Evolutionary conservation across 2,113 vertebrate genomes (phyloP).

Genomic region (Diphyllodes magnificus): DNA sequence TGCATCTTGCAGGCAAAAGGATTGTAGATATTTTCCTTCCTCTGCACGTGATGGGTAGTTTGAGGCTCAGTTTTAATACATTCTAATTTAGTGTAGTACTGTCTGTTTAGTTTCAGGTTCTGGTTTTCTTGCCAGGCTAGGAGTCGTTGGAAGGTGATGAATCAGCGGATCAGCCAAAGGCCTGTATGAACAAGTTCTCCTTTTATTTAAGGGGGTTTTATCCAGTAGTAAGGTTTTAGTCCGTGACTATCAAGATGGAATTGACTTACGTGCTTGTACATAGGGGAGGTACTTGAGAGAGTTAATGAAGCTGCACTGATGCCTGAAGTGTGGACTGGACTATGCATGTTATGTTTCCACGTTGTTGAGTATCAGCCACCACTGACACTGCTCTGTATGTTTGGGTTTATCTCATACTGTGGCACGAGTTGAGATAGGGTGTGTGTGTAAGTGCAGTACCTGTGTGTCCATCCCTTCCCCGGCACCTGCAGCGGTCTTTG

Average conservation of each 20-base stretch:
- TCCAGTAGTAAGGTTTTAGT: neutral
- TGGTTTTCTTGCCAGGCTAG: neutral
- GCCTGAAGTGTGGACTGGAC: neutral
- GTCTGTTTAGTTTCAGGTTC: neutral
- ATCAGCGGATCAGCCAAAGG: neutral
- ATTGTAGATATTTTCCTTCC: neutral
- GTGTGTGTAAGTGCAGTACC: neutral
- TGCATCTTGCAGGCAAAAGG: neutral
- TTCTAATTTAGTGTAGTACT: neutral
- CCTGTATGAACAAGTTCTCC: neutral
- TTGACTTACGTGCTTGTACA: neutral
- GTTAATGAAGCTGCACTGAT: neutral
- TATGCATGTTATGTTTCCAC: rapidly evolving
- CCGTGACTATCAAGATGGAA: rapidly evolving
- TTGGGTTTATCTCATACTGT: rapidly evolving
- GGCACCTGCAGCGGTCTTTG: neutral
- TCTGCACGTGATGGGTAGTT: neutral
- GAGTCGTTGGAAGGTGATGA: neutral
- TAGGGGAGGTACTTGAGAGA: neutral
- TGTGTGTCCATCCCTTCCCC: neutral
- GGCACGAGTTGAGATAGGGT: neutral
- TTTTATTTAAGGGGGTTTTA: neutral
- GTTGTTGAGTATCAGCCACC: neutral
- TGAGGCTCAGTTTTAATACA: neutral
- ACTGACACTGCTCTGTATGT: rapidly evolving